phyloP scores from a whole-genome alignment of 2,888 invertebrate genomes.

The Phragmatobia fuliginosa region DNA sequence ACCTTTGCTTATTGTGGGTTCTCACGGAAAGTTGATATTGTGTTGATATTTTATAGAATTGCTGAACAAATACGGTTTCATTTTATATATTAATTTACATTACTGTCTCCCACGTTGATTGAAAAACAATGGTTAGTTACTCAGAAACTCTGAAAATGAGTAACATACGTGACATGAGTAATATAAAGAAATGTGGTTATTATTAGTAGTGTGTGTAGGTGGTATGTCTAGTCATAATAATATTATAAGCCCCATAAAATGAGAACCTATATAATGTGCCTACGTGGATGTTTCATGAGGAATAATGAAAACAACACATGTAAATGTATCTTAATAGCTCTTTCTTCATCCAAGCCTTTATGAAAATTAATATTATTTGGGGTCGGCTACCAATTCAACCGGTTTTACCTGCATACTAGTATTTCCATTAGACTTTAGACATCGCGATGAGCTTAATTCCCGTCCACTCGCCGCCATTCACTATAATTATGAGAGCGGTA shows the following conservation, averaged over 20 bases:
- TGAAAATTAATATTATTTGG: no score
- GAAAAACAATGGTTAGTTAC: not conserved
- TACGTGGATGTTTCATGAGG: not conserved
- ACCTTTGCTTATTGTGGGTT: constrained; percentile 29
- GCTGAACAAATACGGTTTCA: not conserved
- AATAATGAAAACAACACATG: not conserved
- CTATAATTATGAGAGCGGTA: no score
- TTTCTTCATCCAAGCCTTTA: no score
- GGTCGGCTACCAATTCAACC: no score
- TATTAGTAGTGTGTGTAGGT: not conserved
- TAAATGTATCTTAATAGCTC: not conserved
- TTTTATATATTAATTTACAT: not conserved
- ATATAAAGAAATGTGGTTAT: constrained; percentile 10
- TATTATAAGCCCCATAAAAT: not conserved
- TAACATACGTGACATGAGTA: constrained; percentile 4
- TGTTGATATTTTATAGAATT: not conserved
- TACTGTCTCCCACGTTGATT: constrained; percentile 1
- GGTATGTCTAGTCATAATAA: not conserved
- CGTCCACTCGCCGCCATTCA: no score
- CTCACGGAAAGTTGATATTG: constrained; percentile 43
- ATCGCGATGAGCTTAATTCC: no score
- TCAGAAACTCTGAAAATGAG: not conserved
- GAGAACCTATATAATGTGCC: not conserved
- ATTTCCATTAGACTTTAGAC: no score
- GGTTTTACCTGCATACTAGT: no score